Conservation (phyloP, 1,140 invertebrate species). For the Euglossa dilemma region DNA sequence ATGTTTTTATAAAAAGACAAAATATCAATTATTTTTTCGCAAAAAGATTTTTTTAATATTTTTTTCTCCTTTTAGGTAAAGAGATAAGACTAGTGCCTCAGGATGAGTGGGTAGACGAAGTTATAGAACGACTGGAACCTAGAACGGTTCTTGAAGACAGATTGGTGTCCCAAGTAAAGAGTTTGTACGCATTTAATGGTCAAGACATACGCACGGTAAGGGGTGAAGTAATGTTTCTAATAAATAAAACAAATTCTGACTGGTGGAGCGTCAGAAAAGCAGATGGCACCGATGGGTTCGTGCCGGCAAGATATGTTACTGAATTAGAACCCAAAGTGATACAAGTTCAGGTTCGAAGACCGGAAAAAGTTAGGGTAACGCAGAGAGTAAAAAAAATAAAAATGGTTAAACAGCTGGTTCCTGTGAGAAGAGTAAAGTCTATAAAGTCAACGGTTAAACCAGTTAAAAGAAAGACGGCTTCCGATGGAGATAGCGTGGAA, state of each 20-base stretch:
- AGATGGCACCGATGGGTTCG: conserved; percentile 96
- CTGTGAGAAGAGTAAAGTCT: conserved; percentile 85
- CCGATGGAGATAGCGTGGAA: conserved; percentile 91
- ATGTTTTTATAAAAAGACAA: neutral
- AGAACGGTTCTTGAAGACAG: conserved; percentile 93
- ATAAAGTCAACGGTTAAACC: conserved; percentile 82
- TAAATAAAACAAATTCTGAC: conserved; percentile 97
- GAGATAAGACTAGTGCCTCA: conserved; percentile 91
- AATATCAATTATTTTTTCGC: neutral
- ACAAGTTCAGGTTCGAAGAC: conserved; percentile 91
- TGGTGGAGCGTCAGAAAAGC: conserved; percentile 99
- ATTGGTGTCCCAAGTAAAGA: conserved; percentile 93
- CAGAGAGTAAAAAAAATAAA: conserved; percentile 95
- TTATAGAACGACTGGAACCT: conserved; percentile 92
- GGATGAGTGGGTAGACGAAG: conserved; percentile 95
- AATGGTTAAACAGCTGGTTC: conserved; percentile 92
- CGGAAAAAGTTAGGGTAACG: conserved; percentile 91
- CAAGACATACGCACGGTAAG: conserved; percentile 97
- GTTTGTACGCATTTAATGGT: conserved; percentile 95
- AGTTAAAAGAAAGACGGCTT: conserved; percentile 82
- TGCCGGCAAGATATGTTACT: conserved; percentile 98
- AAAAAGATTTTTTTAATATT: neutral
- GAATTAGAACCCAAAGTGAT: conserved; percentile 95
- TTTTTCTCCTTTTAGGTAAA: conserved; percentile 76
- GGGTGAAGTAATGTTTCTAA: conserved; percentile 93